phyloP scores from a whole-genome alignment of 2,113 vertebrate species.

The Connochaetes taurinus region DNA sequence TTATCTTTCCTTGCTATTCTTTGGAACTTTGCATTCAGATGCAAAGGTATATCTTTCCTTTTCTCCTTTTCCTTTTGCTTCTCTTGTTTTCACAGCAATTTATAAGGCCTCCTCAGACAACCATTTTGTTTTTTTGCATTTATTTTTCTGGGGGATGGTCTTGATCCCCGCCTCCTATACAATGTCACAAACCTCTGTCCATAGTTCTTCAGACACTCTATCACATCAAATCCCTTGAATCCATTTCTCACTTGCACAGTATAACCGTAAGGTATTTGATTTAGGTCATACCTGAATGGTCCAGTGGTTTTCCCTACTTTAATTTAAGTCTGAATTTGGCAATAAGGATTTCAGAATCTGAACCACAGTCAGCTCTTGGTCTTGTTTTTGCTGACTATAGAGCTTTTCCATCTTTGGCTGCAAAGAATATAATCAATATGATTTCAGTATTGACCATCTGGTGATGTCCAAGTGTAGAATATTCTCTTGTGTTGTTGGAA shows the following conservation, averaged over 20 bases:
- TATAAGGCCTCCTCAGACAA: not conserved
- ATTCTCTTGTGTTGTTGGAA: not conserved
- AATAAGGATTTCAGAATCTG: not conserved
- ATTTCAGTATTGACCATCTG: not conserved
- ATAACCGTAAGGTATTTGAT: not conserved
- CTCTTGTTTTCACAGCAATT: not conserved
- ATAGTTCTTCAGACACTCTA: not conserved
- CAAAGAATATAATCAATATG: not conserved
- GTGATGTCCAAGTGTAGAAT: not conserved
- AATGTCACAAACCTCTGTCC: not conserved
- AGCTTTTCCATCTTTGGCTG: not conserved
- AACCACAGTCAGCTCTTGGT: not conserved
- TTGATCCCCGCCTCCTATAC: not conserved
- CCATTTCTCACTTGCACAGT: not conserved
- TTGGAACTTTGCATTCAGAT: not conserved
- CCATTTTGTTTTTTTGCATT: not conserved
- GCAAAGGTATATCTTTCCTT: not conserved
- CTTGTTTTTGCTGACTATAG: not conserved
- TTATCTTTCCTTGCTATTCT: not conserved
- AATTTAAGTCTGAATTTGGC: not conserved
- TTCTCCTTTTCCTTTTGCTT: not conserved
- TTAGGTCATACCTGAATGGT: not conserved
- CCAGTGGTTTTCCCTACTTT: not conserved
- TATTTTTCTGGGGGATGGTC: not conserved
- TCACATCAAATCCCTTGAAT: not conserved